These are phyloP conservation scores for Volucella inanis DNA, from an alignment of 2,888 invertebrate genomes.

Conservation along the genomic window DNA sequence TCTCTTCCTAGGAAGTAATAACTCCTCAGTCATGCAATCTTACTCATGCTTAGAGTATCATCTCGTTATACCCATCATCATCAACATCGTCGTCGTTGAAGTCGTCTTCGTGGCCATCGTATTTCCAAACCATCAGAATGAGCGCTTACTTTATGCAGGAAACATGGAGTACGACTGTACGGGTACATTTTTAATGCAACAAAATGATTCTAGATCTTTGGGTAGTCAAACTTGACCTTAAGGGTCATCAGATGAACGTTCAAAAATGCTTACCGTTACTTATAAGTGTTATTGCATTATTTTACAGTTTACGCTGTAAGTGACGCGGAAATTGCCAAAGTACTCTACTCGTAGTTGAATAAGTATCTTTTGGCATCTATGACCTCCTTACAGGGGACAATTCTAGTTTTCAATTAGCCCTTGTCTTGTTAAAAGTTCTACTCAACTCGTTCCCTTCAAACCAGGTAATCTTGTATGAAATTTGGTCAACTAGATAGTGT, in stretches of 20 bases:
- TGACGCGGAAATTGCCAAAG: constrained; percentile 6
- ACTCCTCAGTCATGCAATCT: constrained; percentile 63
- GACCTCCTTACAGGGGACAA: constrained; percentile 1
- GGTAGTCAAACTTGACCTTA: neutral
- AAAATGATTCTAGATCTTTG: constrained; percentile 33
- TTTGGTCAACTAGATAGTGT: constrained; percentile 11
- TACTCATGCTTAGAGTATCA: neutral
- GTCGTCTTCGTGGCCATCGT: no score
- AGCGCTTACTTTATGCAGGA: constrained; percentile 54
- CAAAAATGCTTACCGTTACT: constrained; percentile 20
- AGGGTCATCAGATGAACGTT: constrained; percentile 27
- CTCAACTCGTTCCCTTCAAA: neutral
- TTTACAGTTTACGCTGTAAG: constrained; percentile 30
- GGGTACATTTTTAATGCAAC: constrained; percentile 49
- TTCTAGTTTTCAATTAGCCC: neutral
- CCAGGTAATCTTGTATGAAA: neutral
- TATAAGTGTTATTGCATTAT: constrained; percentile 20
- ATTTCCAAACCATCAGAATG: neutral
- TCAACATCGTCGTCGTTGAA: neutral
- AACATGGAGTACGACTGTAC: constrained; percentile 19
- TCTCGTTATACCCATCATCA: neutral
- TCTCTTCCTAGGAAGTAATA: constrained; percentile 70
- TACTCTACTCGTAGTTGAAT: neutral
- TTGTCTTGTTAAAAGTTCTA: constrained; percentile 44
- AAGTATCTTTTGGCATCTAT: neutral